A percentile compares a stretch with the other conserved stretches of the same genome.
These are phyloP conservation scores for Isichthys henryi DNA, from an alignment of 2,113 vertebrate species.

Conservation along the genomic window DNA sequence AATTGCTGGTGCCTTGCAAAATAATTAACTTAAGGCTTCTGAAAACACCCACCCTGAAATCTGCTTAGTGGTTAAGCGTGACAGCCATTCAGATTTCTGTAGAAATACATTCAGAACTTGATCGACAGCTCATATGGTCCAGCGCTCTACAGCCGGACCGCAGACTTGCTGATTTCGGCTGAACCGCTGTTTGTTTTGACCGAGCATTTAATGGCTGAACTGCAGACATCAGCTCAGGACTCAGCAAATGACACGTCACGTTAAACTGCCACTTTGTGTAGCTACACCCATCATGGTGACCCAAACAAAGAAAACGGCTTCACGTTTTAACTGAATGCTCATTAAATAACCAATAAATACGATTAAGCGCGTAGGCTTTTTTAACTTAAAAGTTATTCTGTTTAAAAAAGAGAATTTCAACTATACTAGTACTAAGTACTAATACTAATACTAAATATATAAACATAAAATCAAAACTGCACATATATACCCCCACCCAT, in stretches of 20 bases:
- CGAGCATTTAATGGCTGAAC: not conserved
- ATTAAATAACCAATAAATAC: not conserved
- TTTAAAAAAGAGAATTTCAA: not conserved
- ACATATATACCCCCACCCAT: not conserved
- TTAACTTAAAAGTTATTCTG: not conserved
- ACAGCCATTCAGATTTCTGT: constrained; percentile 24
- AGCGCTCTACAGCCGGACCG: not conserved
- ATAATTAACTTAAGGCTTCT: constrained; percentile 24
- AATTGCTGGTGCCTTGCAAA: constrained; percentile 20
- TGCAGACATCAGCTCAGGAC: not conserved
- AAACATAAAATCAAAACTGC: not conserved
- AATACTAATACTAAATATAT: not conserved
- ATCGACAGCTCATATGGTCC: not conserved
- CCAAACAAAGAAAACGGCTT: not conserved
- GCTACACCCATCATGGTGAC: not conserved
- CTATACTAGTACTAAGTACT: too few relatives aligned
- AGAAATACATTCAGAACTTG: not conserved
- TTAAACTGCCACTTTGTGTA: not conserved
- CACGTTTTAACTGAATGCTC: not conserved
- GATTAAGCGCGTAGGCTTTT: not conserved
- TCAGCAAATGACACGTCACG: not conserved
- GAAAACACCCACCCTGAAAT: constrained; percentile 14
- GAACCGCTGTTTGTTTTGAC: not conserved
- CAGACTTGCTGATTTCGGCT: not conserved
- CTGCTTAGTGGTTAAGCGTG: constrained; percentile 15